Base-by-base conservation (phyloP, 2,113 vertebrate genomes). In the Saccopteryx bilineata region DNA sequence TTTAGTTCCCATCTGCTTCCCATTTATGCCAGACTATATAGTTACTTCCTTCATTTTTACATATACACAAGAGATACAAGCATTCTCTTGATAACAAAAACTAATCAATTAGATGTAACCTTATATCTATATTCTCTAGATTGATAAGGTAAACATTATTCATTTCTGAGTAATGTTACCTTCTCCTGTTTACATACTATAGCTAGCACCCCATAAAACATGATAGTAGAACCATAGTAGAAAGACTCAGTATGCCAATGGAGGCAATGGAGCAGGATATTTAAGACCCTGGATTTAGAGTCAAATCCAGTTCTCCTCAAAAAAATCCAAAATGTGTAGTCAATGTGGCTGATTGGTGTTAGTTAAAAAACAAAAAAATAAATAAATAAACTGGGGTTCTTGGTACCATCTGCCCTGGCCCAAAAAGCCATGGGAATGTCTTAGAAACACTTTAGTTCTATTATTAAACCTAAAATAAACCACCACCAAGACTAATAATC, bases 401-500 rank as follows among this genome's bases (percentile, higher is more conserved):
- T n/a, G 9, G 8, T 50, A 72, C 14, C 18, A 75, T 86, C 9
- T 79, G 2, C 11, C 28, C 26, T 54, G n/a, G 21, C 6, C 33
- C 46, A 33, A 91, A 93, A 7, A 66, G 12, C 74, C n/a, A 52
- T 17, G 15, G 23, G 10, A 33, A 87, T 82, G 19, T 48, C 76
- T 81, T 80, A 87, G 24, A 95, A 52, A 88, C 26, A 74, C 24
- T 23, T 50, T 31, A 68, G 18, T 85, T 80, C 74, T 92, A 93
- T 76, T 71, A 69, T 54, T 31, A 94, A 80, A 21, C 26, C 80
- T 75, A 90, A 81, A 95, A 74, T 92, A 91, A 94, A 89, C 31
- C 69, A 89, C 84, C 65, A 87, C 9, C 63, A 85, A 96, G 21
- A 94, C 85, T 79, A 90, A 92, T 39, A 91, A 78, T 94, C 48